Evolutionary conservation across 1,140 invertebrate species (phyloP).

Genomic region (Coptotermes formosanus): DNA sequence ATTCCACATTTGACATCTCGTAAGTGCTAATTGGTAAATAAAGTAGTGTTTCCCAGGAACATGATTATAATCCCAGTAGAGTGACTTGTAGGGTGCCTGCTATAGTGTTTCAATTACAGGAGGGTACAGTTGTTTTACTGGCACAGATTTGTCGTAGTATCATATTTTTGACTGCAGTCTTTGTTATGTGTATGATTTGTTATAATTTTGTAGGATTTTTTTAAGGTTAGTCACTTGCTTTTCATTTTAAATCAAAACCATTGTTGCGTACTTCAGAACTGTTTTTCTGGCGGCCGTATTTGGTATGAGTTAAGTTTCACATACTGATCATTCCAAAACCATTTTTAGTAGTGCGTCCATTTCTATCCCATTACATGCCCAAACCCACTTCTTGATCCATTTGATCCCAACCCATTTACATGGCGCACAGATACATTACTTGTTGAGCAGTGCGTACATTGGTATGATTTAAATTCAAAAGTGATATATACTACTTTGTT

Average conservation of each 20-base stretch:
- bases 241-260: neutral
- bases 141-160: constrained; percentile 33
- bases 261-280: neutral
- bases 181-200: neutral
- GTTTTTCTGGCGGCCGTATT: neutral
- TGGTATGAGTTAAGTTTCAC: no score
- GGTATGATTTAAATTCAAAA: neutral
- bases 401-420: constrained; percentile 30
- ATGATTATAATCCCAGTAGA: no score
- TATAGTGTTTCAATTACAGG: neutral
- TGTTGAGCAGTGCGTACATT: constrained; percentile 32
- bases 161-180: neutral
- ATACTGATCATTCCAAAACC: neutral
- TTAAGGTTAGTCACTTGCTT: neutral
- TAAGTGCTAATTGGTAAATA: no score
- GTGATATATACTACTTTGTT: neutral
- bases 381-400: neutral
- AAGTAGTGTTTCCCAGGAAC: no score
- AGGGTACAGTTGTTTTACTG: neutral
- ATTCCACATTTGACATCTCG: no score
- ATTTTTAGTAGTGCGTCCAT: constrained; percentile 14
- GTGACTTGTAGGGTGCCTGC: no score
- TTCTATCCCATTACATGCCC: neutral
- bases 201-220: neutral
- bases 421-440: constrained; percentile 48